Evolutionary conservation across 2,888 invertebrate genomes (phyloP), one percentile per base, ranked within the genome.

Genomic region (Diabrotica balteata): DNA sequence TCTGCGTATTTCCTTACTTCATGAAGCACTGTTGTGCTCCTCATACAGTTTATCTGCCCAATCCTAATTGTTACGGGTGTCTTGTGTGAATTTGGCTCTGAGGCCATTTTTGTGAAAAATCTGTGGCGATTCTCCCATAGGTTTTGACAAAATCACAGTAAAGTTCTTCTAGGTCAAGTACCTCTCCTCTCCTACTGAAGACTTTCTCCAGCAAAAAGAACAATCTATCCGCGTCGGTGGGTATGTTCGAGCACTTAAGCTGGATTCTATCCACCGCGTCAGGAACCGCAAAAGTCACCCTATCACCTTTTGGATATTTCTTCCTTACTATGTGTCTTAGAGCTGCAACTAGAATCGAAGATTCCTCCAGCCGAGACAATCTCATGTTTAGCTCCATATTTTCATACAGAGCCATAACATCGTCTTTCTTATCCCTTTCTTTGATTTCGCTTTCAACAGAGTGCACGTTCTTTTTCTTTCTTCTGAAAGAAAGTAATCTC

Each of bases 71-170:
- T 49, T 7, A 49, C n/a, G 51, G 51, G 5, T 51, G 51, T 51
- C 51, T 51, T n/a, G 51, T 51, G 44, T 61, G 61, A 44, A 61
- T 61, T 43, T 61, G 61, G 52, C 61, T 51, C 51, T 46, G 7
- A 0, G 53, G 61, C 61, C 61, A 62, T 8, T 44, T 49, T 4
- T 60, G 49, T 32, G 50, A 6, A 22, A 43, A 44, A 9, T 61
- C 61, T 51, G 52, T 43, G 1, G 45, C 61, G 3, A 61, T 8
- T 44, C 51, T 43, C 6, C 45, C 61, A 42, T 59, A 32, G 2
- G 59, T 61, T 52, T 10, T 42, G 42, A 49, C 52, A 61, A 52
- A 52, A 44, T 61, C 50, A 4, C 50, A 42, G 59, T 59, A 59
- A 0, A 59, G 43, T 50, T 59, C 59, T 7, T 59, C 59, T 9